Conservation (phyloP, 2,888 invertebrate genomes). For the Rotaria sp. region DNA sequence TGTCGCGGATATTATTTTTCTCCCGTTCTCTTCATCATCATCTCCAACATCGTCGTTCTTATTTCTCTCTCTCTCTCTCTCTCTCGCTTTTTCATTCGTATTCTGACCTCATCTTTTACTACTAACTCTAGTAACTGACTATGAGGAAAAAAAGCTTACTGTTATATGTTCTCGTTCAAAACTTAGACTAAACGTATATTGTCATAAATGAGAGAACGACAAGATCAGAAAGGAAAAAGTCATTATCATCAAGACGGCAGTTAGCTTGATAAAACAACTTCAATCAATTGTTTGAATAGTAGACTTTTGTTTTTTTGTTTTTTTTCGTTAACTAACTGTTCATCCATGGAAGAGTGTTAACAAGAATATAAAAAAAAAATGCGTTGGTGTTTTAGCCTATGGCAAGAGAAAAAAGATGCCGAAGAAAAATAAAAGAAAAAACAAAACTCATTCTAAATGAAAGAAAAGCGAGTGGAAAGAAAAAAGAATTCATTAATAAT, state of each 20-base stretch:
- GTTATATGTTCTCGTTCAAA: not conserved
- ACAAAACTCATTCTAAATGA: not conserved
- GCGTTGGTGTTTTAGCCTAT: not conserved
- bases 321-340: not conserved
- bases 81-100: not conserved
- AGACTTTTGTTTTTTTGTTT: not conserved
- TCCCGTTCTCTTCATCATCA: not conserved
- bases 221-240: slow-evolving; percentile 2
- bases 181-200: not conserved
- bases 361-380: not conserved
- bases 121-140: not conserved
- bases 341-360: slow-evolving; percentile 1
- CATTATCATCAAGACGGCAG: not conserved
- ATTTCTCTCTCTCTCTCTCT: not conserved
- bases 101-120: slow-evolving; percentile 11
- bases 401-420: not conserved
- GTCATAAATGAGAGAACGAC: not conserved
- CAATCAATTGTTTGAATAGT: not conserved
- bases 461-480: not conserved
- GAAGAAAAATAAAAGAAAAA: not conserved
- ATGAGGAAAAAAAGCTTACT: not conserved
- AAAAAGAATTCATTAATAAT: slow-evolving; percentile 4
- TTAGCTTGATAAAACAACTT: not conserved
- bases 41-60: not conserved
- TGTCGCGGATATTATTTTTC: slow-evolving; percentile 4